Conservation (phyloP, 2,113 vertebrate species). For the Aythya baeri region DNA sequence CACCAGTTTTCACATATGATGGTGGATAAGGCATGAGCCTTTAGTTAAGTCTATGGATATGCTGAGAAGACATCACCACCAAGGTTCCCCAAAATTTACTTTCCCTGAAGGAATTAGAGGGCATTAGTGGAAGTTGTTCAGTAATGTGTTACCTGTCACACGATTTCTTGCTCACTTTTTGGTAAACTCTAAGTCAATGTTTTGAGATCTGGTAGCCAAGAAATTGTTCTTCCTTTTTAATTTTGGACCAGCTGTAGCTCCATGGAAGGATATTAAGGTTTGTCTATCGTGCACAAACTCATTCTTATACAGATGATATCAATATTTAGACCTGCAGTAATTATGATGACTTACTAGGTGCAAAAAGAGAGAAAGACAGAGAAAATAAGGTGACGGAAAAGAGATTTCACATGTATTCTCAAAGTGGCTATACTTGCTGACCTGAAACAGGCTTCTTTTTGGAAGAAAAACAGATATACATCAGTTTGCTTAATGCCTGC, state of each 20-base stretch:
- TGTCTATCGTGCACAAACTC: background rate
- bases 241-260: background rate
- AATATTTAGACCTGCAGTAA: background rate
- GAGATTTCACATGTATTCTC: background rate
- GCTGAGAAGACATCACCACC: background rate
- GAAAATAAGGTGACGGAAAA: background rate
- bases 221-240: background rate
- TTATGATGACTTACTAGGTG: background rate
- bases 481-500: background rate
- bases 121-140: background rate
- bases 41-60: background rate
- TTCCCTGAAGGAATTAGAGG: background rate
- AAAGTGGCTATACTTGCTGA: background rate
- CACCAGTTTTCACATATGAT: background rate
- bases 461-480: background rate
- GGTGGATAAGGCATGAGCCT: background rate
- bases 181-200: background rate
- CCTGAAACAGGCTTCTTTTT: background rate
- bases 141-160: background rate
- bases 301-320: background rate
- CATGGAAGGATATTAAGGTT: background rate
- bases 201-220: background rate
- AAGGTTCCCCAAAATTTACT: background rate
- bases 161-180: background rate
- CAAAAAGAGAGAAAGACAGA: background rate